These are phyloP conservation scores for Anagyrus pseudococci DNA, from an alignment of 2,888 invertebrate species.

Conservation along the genomic window DNA sequence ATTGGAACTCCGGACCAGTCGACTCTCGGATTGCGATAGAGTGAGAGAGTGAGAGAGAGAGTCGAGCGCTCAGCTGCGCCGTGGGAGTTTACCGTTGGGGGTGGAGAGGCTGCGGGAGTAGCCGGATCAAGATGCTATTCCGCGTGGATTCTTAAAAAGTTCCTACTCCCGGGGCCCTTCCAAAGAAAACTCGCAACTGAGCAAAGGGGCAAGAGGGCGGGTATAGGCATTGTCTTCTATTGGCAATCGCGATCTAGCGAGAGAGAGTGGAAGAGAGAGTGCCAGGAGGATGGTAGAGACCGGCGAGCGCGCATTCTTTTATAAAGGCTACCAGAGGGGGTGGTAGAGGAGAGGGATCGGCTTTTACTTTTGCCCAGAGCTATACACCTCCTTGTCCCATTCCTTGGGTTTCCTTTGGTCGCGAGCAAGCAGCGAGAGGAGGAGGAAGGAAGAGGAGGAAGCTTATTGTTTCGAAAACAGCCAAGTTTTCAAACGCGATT, in stretches of 20 bases:
- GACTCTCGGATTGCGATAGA: constrained; percentile 18
- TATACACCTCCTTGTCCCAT: not conserved
- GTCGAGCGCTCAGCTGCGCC: too few relatives aligned
- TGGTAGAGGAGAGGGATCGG: too few relatives aligned
- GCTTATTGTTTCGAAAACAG: constrained; percentile 39
- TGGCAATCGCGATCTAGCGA: constrained; percentile 25
- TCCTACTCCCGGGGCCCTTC: not conserved
- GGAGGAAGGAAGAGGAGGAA: constrained; percentile 2
- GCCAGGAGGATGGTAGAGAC: not conserved
- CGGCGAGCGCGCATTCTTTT: constrained; percentile 19
- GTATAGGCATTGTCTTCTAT: constrained; percentile 35
- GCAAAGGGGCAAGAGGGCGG: too few relatives aligned
- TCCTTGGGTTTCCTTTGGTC: too few relatives aligned
- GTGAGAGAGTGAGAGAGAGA: too few relatives aligned
- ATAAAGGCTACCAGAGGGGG: constrained; percentile 7
- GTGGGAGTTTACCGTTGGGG: too few relatives aligned
- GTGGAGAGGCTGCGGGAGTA: too few relatives aligned
- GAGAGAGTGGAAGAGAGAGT: not conserved
- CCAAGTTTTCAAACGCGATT: constrained; percentile 39
- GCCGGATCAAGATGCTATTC: constrained; percentile 28
- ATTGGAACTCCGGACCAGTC: constrained; percentile 49
- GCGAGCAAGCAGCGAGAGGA: too few relatives aligned
- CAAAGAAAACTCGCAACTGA: too few relatives aligned
- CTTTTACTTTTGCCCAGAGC: constrained; percentile 29
- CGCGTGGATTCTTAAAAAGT: constrained; percentile 35